Base-by-base conservation (phyloP, 1,140 invertebrate genomes). In the Drosophila bocqueti region DNA sequence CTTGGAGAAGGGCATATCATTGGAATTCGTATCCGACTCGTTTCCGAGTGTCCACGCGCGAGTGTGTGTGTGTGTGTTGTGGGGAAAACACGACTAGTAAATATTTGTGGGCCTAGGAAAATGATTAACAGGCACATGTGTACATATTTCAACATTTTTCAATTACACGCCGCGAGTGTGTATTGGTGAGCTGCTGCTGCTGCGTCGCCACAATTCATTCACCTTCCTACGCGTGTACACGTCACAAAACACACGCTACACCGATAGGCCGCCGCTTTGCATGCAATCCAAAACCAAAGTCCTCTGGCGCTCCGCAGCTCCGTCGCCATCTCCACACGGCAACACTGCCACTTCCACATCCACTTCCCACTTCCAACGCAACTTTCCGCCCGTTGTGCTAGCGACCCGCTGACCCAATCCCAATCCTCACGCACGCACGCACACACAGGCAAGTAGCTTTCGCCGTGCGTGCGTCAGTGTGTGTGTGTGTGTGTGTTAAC, bases 381-480 rank as follows among this genome's bases (percentile, higher is more conserved):
- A 89, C 72, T 74, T 78, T 87, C 68, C 83, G 86, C 76, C 69
- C 84, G 64, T 87, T 87, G 83, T 86, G 76, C 80, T 76, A 73
- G 64, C 77, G 82, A 89, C 81, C 84, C 84, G 84, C 83, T 87
- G 84, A 89, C 84, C 84, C 80, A 89, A 86, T 85, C 83, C 83
- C 64, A 81, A 74, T 83, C 79, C 75, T 57, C 73, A 78, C 62
- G 61, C 52, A 61, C 52, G 61, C 57, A 66, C 65, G 52, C 54
- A 54, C 61, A 79, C 62, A 60, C 34, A 42, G 38, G 36, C 67
- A 47, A 65, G 46, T 45, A 47, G 61, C 59, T 60, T 63, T 63
- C 13, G 34, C 45, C 57, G 31, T 58, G 21, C 77, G 24, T 45
- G 36, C 49, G 21, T 57, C 40, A 54, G 47, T 40, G 18, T 49